Evolutionary conservation across 2,113 vertebrate genomes (phyloP).

Genomic region (Sakesphorus luctuosus): DNA sequence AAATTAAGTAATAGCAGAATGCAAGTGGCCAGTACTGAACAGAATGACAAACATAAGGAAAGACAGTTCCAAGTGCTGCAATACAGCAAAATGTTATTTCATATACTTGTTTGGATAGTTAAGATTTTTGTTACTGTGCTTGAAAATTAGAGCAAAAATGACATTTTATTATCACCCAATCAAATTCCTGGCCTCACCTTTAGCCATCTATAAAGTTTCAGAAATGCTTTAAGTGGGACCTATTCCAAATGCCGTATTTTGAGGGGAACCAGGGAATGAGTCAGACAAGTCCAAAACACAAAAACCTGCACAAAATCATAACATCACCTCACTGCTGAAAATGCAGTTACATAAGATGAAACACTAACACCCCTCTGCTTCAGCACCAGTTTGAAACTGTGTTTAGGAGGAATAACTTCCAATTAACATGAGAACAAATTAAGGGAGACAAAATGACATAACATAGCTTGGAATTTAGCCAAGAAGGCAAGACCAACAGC

Average conservation of each 20-base stretch:
- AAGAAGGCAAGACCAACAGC: neutral
- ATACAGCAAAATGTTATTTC: neutral
- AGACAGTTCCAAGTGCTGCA: neutral
- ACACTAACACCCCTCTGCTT: neutral
- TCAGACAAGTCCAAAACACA: neutral
- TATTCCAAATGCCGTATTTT: neutral
- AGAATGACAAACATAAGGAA: conserved; percentile 5
- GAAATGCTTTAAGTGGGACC: neutral
- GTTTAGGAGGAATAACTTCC: neutral
- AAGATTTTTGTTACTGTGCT: neutral
- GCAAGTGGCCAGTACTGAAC: neutral
- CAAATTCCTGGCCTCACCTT: neutral
- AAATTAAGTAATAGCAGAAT: neutral
- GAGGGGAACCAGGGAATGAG: neutral
- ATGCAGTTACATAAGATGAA: neutral
- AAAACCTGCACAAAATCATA: neutral
- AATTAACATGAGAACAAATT: neutral
- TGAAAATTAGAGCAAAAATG: neutral
- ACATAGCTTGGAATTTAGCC: neutral
- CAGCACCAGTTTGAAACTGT: neutral
- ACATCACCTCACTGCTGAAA: neutral
- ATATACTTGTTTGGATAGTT: neutral
- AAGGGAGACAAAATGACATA: neutral
- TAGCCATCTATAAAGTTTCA: neutral
- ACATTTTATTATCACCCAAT: neutral